These are phyloP conservation scores for Pseudomyrmex cubaensis DNA, from an alignment of 1,140 invertebrate species.

Conservation along the genomic window DNA sequence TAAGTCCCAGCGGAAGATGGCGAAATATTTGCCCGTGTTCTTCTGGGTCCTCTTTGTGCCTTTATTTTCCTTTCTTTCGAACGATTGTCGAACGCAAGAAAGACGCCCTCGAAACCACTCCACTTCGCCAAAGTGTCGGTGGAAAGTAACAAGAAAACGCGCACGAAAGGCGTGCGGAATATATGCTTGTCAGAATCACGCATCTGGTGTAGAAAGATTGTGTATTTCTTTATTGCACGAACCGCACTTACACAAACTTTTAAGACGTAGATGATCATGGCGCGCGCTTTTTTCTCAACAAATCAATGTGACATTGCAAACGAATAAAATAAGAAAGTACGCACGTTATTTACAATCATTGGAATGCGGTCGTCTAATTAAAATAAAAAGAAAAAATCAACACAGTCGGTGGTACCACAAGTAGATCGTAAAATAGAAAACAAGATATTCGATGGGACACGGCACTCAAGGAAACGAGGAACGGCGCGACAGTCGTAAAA, in stretches of 20 bases:
- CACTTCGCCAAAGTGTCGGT: neutral
- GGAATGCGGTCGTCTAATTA: neutral
- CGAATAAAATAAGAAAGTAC: neutral
- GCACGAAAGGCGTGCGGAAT: neutral
- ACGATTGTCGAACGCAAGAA: neutral
- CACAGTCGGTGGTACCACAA: neutral
- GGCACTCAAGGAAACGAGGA: slow-evolving; percentile 4
- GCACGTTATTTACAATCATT: neutral
- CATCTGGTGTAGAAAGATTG: neutral
- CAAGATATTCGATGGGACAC: slow-evolving; percentile 7
- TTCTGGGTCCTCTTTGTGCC: neutral
- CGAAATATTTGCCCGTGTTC: slow-evolving; percentile 59
- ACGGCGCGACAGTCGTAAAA: slow-evolving; percentile 46
- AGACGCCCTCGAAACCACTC: neutral
- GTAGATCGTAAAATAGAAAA: slow-evolving; percentile 24
- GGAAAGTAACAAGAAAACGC: slow-evolving; percentile 8
- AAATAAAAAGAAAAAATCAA: neutral
- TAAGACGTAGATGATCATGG: neutral
- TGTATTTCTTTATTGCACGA: neutral
- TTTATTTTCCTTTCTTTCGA: slow-evolving; percentile 24
- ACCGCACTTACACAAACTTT: neutral
- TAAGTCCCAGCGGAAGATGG: slow-evolving; percentile 47
- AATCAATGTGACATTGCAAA: neutral
- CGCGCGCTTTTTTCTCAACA: neutral
- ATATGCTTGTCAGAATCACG: slow-evolving; percentile 8